These are phyloP conservation scores for Spodoptera frugiperda DNA, from an alignment of 1,140 invertebrate genomes.

Conservation along the genomic window DNA sequence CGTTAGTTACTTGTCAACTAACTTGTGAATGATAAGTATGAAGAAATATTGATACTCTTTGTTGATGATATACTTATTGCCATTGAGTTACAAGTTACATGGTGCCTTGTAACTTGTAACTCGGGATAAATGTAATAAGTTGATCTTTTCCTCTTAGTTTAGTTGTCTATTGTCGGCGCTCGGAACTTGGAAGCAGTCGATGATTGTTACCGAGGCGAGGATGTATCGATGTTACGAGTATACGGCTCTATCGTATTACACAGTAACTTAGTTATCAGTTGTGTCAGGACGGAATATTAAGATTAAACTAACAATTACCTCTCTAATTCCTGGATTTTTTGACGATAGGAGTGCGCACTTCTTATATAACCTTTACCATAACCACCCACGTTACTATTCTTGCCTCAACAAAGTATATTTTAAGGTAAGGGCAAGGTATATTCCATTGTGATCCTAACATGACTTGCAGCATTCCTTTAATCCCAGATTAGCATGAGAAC, in stretches of 20 bases:
- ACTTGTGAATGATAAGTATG: not conserved
- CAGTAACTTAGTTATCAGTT: no score
- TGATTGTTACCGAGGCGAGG: not conserved
- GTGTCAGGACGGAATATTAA: no score
- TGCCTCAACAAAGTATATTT: no score
- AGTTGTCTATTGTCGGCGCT: not conserved
- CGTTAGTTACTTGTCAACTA: not conserved
- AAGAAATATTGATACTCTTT: not conserved
- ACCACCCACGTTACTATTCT: no score
- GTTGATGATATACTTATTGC: not conserved
- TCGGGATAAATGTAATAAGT: conserved; percentile 3
- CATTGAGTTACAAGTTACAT: no score
- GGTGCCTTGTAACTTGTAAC: not conserved
- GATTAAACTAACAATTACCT: no score
- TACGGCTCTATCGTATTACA: no score
- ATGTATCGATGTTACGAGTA: not conserved
- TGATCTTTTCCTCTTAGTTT: not conserved
- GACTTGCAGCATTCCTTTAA: conserved; percentile 13
- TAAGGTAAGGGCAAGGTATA: no score
- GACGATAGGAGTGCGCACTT: no score
- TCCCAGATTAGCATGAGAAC: conserved; percentile 20
- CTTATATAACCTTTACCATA: no score
- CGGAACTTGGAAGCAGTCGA: not conserved
- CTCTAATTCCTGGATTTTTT: no score
- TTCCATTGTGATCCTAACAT: not conserved